phyloP scores from a whole-genome alignment of 2,113 vertebrate species.

The Brachionichthys hirsutus region DNA sequence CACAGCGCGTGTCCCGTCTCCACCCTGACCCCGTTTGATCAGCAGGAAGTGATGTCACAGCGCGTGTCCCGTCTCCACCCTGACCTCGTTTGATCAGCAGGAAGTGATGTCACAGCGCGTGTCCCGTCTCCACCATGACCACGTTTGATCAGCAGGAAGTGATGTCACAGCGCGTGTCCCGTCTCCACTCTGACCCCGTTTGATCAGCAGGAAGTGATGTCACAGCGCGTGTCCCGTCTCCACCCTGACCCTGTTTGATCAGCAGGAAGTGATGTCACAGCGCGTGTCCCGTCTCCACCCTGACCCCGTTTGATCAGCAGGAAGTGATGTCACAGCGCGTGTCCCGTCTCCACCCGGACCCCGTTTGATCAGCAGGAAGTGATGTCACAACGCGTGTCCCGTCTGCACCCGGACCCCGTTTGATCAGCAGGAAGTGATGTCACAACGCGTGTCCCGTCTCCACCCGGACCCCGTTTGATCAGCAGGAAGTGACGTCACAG shows the following conservation, averaged over 20 bases:
- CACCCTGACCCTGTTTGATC: neutral
- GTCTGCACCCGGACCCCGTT: neutral
- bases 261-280: slow-evolving; percentile 7
- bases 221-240: neutral
- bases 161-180: neutral
- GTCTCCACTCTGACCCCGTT: neutral
- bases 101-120: slow-evolving; percentile 8
- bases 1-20: neutral
- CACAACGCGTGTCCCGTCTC: neutral
- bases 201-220: slow-evolving; percentile 6
- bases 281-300: neutral
- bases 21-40: neutral
- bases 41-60: slow-evolving; percentile 7
- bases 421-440: slow-evolving; percentile 6
- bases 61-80: neutral
- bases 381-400: neutral
- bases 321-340: slow-evolving; percentile 8
- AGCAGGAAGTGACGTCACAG: slow-evolving; percentile 7
- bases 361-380: slow-evolving; percentile 2
- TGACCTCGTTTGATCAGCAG: neutral
- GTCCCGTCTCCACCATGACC: neutral
- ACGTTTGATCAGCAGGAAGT: slow-evolving; percentile 2
- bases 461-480: neutral
- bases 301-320: neutral
- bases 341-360: neutral